A percentile compares a stretch with the other conserved stretches of the same genome.
phyloP scores from a whole-genome alignment of 64 coral and sea anemone genomes.

The Catalaphyllia jardinei region DNA sequence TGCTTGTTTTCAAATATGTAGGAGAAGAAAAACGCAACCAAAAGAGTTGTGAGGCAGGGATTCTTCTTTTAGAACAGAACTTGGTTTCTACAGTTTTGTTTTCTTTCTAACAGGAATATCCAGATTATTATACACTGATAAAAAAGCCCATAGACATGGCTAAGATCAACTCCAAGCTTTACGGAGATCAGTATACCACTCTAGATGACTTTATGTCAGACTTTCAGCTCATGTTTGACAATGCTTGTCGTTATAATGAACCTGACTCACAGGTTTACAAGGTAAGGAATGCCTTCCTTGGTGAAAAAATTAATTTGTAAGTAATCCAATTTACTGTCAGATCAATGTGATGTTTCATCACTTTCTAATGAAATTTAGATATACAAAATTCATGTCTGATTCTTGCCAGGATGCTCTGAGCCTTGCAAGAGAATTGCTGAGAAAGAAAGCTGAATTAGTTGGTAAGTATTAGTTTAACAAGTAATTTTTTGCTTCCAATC shows the following conservation, averaged over 20 bases:
- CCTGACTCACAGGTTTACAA: slow-evolving; percentile 99
- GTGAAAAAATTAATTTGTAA: not conserved
- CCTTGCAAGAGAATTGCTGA: slow-evolving; percentile 82
- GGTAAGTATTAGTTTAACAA: slow-evolving; percentile 51
- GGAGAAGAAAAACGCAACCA: no score
- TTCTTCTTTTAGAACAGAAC: no score
- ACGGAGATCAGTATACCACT: slow-evolving; percentile 91
- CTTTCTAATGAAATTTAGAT: not conserved
- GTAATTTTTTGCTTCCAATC: not conserved
- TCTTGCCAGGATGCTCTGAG: slow-evolving; percentile 82
- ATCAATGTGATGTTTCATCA: not conserved
- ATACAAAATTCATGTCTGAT: not conserved
- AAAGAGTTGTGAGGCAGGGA: no score
- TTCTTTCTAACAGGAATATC: slow-evolving; percentile 82
- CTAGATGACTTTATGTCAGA: slow-evolving; percentile 95
- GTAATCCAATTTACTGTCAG: not conserved
- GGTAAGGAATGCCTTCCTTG: slow-evolving; percentile 25
- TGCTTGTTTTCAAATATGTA: no score
- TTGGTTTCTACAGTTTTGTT: not conserved
- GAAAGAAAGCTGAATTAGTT: slow-evolving; percentile 92
- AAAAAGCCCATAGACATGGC: slow-evolving; percentile 99
- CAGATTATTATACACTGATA: slow-evolving; percentile 97
- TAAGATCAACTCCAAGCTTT: slow-evolving; percentile 93
- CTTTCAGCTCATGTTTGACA: slow-evolving; percentile 99
- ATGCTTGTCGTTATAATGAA: slow-evolving; percentile 98